Conservation (phyloP, 2,797 vertebrate genomes). For the Sebastiscus tertius region DNA sequence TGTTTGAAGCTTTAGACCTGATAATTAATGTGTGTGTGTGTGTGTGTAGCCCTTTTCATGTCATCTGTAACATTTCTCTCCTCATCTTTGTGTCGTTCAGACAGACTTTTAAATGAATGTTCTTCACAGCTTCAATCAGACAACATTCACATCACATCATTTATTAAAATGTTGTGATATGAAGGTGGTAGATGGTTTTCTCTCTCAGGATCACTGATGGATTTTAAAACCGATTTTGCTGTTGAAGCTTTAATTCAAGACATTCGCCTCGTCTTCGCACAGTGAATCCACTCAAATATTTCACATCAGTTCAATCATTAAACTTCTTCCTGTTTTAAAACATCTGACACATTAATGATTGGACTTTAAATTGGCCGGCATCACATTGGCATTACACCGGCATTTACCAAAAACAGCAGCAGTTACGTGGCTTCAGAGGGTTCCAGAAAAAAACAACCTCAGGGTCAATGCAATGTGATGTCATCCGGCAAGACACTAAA, state of each 20-base stretch:
- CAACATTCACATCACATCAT: background rate
- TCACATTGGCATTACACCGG: background rate
- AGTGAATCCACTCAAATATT: background rate
- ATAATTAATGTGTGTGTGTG: conserved; percentile 6
- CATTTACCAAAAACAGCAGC: background rate
- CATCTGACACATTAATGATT: background rate
- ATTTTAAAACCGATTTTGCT: background rate
- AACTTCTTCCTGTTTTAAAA: background rate
- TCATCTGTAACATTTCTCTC: background rate
- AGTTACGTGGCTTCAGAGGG: background rate
- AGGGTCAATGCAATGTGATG: background rate
- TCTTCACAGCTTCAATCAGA: background rate
- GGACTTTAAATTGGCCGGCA: background rate
- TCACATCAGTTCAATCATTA: background rate
- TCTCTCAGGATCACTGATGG: background rate
- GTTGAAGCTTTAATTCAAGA: background rate
- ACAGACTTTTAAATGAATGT: background rate
- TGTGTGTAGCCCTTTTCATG: background rate
- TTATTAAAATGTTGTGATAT: background rate
- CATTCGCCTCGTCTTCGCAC: background rate
- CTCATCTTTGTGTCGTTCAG: background rate
- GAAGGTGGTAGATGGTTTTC: background rate
- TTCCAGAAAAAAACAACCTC: background rate
- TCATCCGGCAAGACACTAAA: background rate
- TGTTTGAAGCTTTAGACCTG: conserved; percentile 8